Evolutionary conservation across 1,140 invertebrate species (phyloP), one percentile per base, ranked within the genome.

Genomic region (Episyrphus balteatus): DNA sequence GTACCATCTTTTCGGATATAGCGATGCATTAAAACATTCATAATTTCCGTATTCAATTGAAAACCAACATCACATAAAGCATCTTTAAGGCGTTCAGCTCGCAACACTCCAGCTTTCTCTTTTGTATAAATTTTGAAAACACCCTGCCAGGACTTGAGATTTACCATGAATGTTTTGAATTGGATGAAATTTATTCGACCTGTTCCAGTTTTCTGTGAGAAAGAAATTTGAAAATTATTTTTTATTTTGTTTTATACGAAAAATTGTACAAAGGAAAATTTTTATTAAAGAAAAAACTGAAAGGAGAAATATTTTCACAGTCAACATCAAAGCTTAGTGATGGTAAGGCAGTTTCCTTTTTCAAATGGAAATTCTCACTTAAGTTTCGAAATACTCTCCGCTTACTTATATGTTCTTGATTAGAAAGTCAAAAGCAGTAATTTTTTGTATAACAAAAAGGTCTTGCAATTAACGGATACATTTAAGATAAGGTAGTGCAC

Each of bases 1-100:
- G 89, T 92, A 39, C 90, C 89, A 66, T 95, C 90, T 69, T 92
- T 93, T 48, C 89, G 79, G 84, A 93, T 93, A 56, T 92, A 92
- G 50, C 87, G 75, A 45, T 92, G 71, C 40, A 92, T 82, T 14
- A 94, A 72, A 33, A 88, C 77, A 5, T 86, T 84, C 50, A 92
- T 69, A 39, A 88, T 85, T 46, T 88, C 84, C 15, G 84, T 86
- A 54, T 83, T 89, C 32, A 92, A 70, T 62, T 88, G 84, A 58
- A 92, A 93, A 9, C 91, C 90, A 40, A 92, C 82, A 74, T 92
- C 88, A 19, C 80, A 70, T 2, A 93, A 69, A 3, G 88, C 87
- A 59, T 92, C 89, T 17, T 86, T 73, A 42, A 93, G 70, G 49
- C 87, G 75, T 71, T 95, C 91, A 2, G 88, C 88, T 55, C 86